Percentiles rank a stretch among this genome's conserved stretches.
These are phyloP conservation scores for Polypterus senegalus DNA, from an alignment of 2,113 vertebrate species.

Conservation along the genomic window DNA sequence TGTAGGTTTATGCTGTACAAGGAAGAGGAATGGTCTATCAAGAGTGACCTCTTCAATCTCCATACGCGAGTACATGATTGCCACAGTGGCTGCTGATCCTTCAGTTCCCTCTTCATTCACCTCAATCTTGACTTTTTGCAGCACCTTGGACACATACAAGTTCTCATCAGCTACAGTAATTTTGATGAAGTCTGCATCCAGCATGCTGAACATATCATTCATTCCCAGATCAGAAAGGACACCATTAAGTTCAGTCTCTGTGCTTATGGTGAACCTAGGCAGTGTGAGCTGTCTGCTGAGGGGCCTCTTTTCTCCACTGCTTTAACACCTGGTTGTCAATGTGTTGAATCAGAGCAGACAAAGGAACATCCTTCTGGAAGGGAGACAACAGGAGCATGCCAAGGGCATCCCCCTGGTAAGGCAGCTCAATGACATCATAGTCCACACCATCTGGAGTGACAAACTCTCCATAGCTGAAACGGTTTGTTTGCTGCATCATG, in stretches of 20 bases:
- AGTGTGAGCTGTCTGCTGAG: slow-evolving; percentile 54
- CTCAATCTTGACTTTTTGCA: slow-evolving; percentile 73
- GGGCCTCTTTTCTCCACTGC: slow-evolving; percentile 49
- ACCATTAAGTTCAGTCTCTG: slow-evolving; percentile 50
- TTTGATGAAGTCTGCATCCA: slow-evolving; percentile 57
- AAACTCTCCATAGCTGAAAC: slow-evolving; percentile 68
- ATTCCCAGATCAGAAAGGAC: slow-evolving; percentile 57
- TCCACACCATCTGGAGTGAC: slow-evolving; percentile 47
- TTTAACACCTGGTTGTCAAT: slow-evolving; percentile 43
- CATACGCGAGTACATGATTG: slow-evolving; percentile 65
- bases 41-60: slow-evolving; percentile 56
- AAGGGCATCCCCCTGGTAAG: slow-evolving; percentile 60
- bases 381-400: slow-evolving; percentile 74
- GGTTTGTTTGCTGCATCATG: slow-evolving; percentile 69
- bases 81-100: slow-evolving; percentile 61
- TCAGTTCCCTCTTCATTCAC: slow-evolving; percentile 69
- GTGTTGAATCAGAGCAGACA: slow-evolving; percentile 43
- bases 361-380: slow-evolving; percentile 47
- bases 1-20: slow-evolving; percentile 70
- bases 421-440: slow-evolving; percentile 73
- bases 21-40: slow-evolving; percentile 68
- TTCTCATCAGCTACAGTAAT: slow-evolving; percentile 59
- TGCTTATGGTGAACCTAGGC: slow-evolving; percentile 68
- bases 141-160: slow-evolving; percentile 54
- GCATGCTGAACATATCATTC: slow-evolving; percentile 53